Conservation (phyloP, 2,113 vertebrate species). For the Copsychus sechellarum region DNA sequence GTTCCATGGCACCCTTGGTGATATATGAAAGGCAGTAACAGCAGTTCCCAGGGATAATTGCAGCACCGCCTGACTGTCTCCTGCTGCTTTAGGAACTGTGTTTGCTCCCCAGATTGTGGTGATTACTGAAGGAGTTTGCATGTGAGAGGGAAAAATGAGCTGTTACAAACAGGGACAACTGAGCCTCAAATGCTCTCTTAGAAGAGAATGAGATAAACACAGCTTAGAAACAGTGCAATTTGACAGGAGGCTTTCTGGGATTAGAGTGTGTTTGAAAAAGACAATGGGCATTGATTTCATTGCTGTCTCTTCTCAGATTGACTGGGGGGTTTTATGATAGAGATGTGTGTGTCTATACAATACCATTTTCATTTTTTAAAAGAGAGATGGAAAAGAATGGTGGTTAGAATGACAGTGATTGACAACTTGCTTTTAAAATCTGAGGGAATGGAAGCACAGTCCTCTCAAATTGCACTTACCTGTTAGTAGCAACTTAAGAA, state of each 20-base stretch:
- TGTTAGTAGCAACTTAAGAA: neutral
- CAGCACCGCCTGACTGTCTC: neutral
- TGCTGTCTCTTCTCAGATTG: neutral
- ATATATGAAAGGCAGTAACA: neutral
- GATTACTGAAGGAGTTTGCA: neutral
- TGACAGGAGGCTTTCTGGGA: neutral
- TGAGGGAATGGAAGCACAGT: neutral
- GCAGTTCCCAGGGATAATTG: constrained; percentile 27
- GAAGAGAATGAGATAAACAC: neutral
- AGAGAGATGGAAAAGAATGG: neutral
- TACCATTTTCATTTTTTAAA: neutral
- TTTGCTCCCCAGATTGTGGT: neutral
- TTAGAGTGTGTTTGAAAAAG: neutral
- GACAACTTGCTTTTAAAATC: constrained; percentile 26
- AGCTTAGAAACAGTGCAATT: neutral
- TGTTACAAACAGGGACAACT: neutral
- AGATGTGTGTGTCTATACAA: neutral
- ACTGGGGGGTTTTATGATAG: neutral
- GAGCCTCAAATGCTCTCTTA: neutral
- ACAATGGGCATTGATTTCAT: neutral
- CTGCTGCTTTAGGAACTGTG: neutral
- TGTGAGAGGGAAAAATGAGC: neutral
- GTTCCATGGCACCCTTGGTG: neutral
- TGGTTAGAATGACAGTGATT: constrained; percentile 17
- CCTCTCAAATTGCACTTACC: neutral